Evolutionary conservation across 2,113 vertebrate genomes (phyloP), one percentile per base, ranked within the genome.

Genomic region (Boulengeromyrus knoepffleri): DNA sequence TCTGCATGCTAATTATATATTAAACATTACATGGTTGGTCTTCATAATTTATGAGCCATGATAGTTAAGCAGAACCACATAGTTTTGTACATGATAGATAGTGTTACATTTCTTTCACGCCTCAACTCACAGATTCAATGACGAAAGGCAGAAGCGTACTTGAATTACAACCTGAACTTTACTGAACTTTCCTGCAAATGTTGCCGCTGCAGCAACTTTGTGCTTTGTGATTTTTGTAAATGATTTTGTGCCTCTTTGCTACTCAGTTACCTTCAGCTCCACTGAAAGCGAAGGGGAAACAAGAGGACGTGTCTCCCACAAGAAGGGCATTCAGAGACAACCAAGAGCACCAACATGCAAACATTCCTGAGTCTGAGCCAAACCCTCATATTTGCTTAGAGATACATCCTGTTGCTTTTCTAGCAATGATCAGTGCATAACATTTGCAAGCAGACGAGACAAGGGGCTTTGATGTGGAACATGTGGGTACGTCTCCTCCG

Each of bases 321-420:
- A 46, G 47, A 52, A 36, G 50, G 5, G 4, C 39, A 53, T 89
- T 83, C 70, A 80, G 15, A 21, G 8, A 15, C 31, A 36, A 36
- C 45, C 39, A 49, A 47, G n/a, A 39, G 36, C 88, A 2, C 27
- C 17, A 24, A 83, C 46, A 52, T 84, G 45, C 17, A 53, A 42
- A 42, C 36, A 62, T 42, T 66, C 56, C 19, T 45, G 56, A 88
- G 36, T 49, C 85, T 52, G 17, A 87, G 85, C 85, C 85, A 85
- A 86, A 27, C 46, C 84, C 46, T 52, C 47, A 52, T 45, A 88
- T 70, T 45, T 42, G 87, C 87, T n/a, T 50, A 85, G 83, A 45
- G 45, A 85, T 85, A 85, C 45, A 47, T 47, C 83, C 83, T 85
- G 45, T 47, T 85, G 83, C 83, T 85, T 19, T 85, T 85, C 39